Evolutionary conservation across 2,113 vertebrate species (phyloP), one percentile per base, ranked within the genome.

Genomic region (Lepisosteus osseus): DNA sequence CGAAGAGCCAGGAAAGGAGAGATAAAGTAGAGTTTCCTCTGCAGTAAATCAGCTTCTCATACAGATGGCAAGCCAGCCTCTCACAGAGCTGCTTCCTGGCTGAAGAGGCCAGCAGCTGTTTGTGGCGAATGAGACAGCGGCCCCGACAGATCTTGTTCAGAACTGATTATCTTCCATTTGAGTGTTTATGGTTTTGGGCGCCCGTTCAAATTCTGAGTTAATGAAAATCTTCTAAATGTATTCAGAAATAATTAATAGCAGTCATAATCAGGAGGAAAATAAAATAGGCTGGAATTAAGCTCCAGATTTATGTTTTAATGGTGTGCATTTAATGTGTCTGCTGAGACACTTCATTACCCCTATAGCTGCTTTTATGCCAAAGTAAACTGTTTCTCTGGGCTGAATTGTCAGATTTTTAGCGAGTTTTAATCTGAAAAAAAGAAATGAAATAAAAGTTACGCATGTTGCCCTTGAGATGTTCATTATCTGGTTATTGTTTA

Each of bases 301-400:
- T 41, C 68, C 54, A 14, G 64, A 69, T 59, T 68, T 61, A 44
- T 71, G 45, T 67, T 67, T 66, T 71, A 41, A 67, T 71, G 69
- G 70, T 44, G 54, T 45, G 8, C 13, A 29, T 29, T 29, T 29
- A 29, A 29, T 29, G 29, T 29, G 29, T 57, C 42, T 12, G 57
- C 43, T 78, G 70, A 57, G 56, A 72, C 77, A 43, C 59, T 69
- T 80, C 63, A 69, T 73, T 74, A 73, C 69, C 67, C 74, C 54
- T 72, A 51, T 74, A 64, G 67, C n/a, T 4, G 44, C 59, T 74
- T 76, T 74, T 54, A 51, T 14, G 65, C 4, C 43, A 43, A 29
- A 62, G 69, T n/a, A 13, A 43, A 40, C 7, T 51, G 3, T 43
- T 43, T 66, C 71, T 71, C 45, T 47, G 63, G 29, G 14, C 2